Evolutionary conservation across 1,140 invertebrate genomes (phyloP), one percentile per base, ranked within the genome.

Genomic region (Coptotermes formosanus): DNA sequence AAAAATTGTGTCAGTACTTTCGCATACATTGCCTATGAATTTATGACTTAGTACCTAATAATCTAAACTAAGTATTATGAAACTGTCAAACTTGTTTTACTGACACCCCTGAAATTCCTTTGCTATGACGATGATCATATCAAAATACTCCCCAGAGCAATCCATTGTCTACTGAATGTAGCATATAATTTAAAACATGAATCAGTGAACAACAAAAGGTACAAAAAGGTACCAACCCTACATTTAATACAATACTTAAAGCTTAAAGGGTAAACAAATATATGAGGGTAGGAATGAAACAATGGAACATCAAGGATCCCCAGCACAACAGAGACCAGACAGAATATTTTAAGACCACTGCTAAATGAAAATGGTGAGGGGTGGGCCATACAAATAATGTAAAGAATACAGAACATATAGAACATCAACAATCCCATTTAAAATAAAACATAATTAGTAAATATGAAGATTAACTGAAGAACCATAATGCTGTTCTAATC

Each of bases 301-400:
- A 30, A 45, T 85, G 84, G 84, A 85, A 85, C 85, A 69, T 81
- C 43, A 83, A 55, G 45, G 32, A 85, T 75, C 64, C 64, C 85
- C 44, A 85, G 85, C 14, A 85, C 83, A 69, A 85, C 21, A 64
- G 38, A 81, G 64, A 43, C 45, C 75, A 85, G n/a, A 85, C 16
- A 52, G 7, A 2, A 75, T 3, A 8, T 30, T 7, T 75, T 55
- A 30, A 75, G 30, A 75, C 25, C 7, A 75, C 7, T 25, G 14
- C 8, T 75, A 30, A 75, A 75, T 30, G n/a, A 11, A 30, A 75
- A 9, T 21, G 19, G 64, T 16, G 7, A 7, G 52, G 48, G 52
- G 52, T 2, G 38, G 55, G 7, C 1, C n/a, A 75, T 30, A 75
- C 55, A 75, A 64, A 23, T 75, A 30, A 30, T 75, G 14, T 75